These are phyloP conservation scores for Strigops habroptila DNA, from an alignment of 2,113 vertebrate genomes.

Conservation along the genomic window DNA sequence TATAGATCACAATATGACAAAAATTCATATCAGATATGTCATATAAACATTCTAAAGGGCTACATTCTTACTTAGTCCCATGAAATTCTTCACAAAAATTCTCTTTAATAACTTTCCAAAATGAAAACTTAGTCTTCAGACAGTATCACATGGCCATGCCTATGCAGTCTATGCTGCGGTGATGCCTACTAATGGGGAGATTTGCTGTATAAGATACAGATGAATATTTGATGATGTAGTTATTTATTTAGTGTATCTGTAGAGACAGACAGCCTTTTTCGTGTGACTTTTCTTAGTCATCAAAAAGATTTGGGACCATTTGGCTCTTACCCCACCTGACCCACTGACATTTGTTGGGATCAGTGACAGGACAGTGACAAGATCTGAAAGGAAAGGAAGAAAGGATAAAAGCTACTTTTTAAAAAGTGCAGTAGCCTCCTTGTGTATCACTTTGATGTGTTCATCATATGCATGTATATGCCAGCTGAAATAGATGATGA, in stretches of 20 bases:
- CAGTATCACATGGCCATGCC: neutral
- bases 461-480: neutral
- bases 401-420: neutral
- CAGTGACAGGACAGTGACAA: neutral
- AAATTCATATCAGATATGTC: neutral
- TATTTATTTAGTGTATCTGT: conserved; percentile 1
- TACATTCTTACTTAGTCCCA: neutral
- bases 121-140: neutral
- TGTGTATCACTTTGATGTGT: neutral
- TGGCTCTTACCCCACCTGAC: neutral
- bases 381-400: neutral
- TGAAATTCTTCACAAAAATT: neutral
- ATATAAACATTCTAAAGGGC: neutral
- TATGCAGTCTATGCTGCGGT: neutral
- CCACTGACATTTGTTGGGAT: neutral
- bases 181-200: neutral
- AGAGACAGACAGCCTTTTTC: neutral
- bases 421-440: neutral
- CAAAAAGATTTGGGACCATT: neutral
- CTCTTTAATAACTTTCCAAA: neutral
- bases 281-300: neutral
- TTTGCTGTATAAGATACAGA: neutral
- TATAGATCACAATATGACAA: neutral
- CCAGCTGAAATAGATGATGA: neutral
- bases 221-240: conserved; percentile 37